Conservation (phyloP, 2,888 invertebrate genomes). For the Merodon equestris region DNA sequence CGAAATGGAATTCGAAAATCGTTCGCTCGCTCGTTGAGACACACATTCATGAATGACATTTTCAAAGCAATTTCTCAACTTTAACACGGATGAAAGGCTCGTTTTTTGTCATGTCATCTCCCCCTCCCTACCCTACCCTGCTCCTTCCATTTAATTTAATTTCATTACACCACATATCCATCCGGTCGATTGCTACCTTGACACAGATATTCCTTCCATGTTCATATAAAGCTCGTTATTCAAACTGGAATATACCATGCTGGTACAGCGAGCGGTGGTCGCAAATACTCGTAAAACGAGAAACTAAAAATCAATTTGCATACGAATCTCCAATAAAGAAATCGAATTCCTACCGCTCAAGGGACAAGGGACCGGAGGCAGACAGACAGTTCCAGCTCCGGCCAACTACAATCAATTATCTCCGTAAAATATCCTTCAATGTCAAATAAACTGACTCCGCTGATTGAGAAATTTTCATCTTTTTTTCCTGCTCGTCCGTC, state of each 20-base stretch:
- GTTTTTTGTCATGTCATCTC: no score
- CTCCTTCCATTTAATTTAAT: conserved; percentile 1
- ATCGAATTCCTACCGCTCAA: conserved; percentile 12
- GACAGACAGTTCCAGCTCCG: conserved; percentile 10
- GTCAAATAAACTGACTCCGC: conserved; percentile 59
- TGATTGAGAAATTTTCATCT: conserved; percentile 46
- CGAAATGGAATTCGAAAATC: conserved; percentile 1
- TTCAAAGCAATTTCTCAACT: conserved; percentile 44
- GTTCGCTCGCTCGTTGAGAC: neutral
- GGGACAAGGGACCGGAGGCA: conserved; percentile 15
- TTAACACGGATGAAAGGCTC: conserved; percentile 30
- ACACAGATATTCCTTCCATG: conserved; percentile 42
- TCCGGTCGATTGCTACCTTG: conserved; percentile 50
- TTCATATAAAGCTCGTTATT: neutral
- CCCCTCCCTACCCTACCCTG: neutral
- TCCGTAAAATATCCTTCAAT: conserved; percentile 66
- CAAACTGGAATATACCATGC: conserved; percentile 32
- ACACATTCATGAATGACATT: conserved; percentile 26
- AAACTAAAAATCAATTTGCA: conserved; percentile 48
- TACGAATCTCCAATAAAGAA: conserved; percentile 49
- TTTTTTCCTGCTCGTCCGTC: conserved; percentile 1
- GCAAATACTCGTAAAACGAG: conserved; percentile 16
- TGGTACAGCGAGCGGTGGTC: no score
- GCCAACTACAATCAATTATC: conserved; percentile 61
- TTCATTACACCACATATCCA: conserved; percentile 48